Percentiles rank a stretch among this genome's conserved stretches.
Conservation (phyloP, 1,140 invertebrate genomes). For the Drosophila littoralis region DNA sequence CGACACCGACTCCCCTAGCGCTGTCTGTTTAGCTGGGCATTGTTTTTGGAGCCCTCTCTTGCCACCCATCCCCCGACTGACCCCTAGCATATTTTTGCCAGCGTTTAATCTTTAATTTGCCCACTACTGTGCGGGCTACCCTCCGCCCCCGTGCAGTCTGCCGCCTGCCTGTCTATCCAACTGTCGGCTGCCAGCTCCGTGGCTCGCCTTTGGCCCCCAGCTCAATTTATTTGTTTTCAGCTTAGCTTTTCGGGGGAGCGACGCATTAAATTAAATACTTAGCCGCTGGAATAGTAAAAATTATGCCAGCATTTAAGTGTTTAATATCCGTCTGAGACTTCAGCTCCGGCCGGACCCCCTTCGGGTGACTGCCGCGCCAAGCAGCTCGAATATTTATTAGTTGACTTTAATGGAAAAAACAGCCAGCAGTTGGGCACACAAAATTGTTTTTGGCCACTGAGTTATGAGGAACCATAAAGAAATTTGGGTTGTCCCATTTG, state of each 20-base stretch:
- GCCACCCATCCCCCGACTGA: slow-evolving; percentile 31
- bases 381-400: slow-evolving; percentile 65
- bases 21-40: slow-evolving; percentile 65
- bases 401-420: slow-evolving; percentile 72
- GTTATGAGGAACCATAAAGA: slow-evolving; percentile 52
- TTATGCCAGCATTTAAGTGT: slow-evolving; percentile 79
- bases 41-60: slow-evolving; percentile 47
- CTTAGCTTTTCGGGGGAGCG: slow-evolving; percentile 59
- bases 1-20: slow-evolving; percentile 14
- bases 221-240: slow-evolving; percentile 73
- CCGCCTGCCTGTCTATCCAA: slow-evolving; percentile 67
- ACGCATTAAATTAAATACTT: slow-evolving; percentile 78
- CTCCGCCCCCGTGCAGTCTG: neutral
- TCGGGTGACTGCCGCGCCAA: neutral
- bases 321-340: slow-evolving; percentile 73
- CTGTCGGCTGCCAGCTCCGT: slow-evolving; percentile 41
- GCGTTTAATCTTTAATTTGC: slow-evolving; percentile 80
- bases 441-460: slow-evolving; percentile 49
- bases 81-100: slow-evolving; percentile 70
- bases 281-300: slow-evolving; percentile 65
- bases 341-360: neutral
- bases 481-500: slow-evolving; percentile 27
- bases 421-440: slow-evolving; percentile 36
- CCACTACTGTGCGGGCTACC: slow-evolving; percentile 48
- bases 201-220: slow-evolving; percentile 4